These are phyloP conservation scores for Choristoneura fumiferana DNA, from an alignment of 1,140 invertebrate genomes.

Conservation along the genomic window DNA sequence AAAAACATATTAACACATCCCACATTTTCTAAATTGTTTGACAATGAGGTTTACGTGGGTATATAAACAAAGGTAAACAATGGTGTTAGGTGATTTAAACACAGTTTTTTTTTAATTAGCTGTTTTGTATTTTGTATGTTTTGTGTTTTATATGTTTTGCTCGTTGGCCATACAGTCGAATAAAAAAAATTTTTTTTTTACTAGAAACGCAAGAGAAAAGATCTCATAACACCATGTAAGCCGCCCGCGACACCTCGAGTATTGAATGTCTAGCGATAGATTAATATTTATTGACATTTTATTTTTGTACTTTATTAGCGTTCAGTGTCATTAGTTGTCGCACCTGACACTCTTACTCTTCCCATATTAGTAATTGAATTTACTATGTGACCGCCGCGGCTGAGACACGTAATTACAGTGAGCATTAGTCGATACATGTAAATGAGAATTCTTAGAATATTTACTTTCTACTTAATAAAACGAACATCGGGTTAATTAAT, in stretches of 20 bases:
- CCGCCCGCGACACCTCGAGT: conserved; percentile 33
- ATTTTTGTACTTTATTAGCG: conserved; percentile 62
- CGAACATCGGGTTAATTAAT: conserved; percentile 42
- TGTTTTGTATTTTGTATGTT: no score
- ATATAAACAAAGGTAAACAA: no score
- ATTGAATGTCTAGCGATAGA: conserved; percentile 56
- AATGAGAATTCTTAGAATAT: conserved; percentile 47
- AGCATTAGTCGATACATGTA: conserved; percentile 26
- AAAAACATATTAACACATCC: no score
- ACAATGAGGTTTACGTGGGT: no score
- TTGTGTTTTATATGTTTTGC: no score
- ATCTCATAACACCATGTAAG: conserved; percentile 39
- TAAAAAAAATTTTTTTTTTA: no score
- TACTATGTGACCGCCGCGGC: conserved; percentile 46
- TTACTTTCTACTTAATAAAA: conserved; percentile 48
- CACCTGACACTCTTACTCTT: conserved; percentile 44
- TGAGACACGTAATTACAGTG: conserved; percentile 34
- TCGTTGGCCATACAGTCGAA: no score
- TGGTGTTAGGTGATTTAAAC: no score
- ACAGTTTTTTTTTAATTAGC: no score
- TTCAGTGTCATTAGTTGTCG: conserved; percentile 68
- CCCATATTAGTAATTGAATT: conserved; percentile 62
- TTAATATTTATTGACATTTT: conserved; percentile 68
- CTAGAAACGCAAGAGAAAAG: no score
- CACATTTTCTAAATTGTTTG: no score